Base-by-base conservation (phyloP, 2,113 vertebrate species). In the Telmatochromis brachygnathus region DNA sequence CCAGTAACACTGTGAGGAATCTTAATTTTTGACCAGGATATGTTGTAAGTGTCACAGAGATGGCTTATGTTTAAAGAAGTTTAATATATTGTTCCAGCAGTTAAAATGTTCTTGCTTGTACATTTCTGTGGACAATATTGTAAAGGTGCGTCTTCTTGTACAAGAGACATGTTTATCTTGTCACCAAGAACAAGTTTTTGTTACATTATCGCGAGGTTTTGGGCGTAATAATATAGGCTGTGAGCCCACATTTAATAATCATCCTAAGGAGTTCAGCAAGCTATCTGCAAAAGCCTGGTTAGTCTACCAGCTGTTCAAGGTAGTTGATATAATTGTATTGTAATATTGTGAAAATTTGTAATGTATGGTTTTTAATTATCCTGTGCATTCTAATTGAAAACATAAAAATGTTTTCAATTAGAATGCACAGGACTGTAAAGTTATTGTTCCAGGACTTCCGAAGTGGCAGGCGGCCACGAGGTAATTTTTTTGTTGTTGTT, bases 401-500 rank as follows among this genome's bases (percentile, higher is more conserved):
- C 49, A n/a, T 51, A 49, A 42, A 42, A 7, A 17, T 54, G 10
- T 54, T 21, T 54, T 54, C 5, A 54, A 6, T 54, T 54, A 21
- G n/a, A 54, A 54, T 54, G 51, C 51, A 21, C 10, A 54, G n/a
- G 53, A 54, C 53, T 55, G 53, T 55, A 55, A 55, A 55, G 21
- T 23, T 55, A 55, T 23, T 55, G 4, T 55, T 55, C 53, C 4
- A 13, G 21, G 11, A 13, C 21, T 0, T 23, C 21, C 0, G 4
- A 55, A 55, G 21, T 0, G 53, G 4, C 53, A 1, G 53, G 1
- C 1, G 4, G 53, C 6, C 21, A 23, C 4, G 6, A 23, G 2
- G n/a, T 23, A 55, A 54, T 21, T 54, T 54, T 51, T 23, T 54
- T 10, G 6, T 12, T 21, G 51, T 23, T 54, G n/a, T 54, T 54